Percentiles rank a stretch among this genome's conserved stretches.
Evolutionary conservation across 92 coral and sea anemone genomes (phyloP).

Genomic region (Phenganax subtilis): DNA sequence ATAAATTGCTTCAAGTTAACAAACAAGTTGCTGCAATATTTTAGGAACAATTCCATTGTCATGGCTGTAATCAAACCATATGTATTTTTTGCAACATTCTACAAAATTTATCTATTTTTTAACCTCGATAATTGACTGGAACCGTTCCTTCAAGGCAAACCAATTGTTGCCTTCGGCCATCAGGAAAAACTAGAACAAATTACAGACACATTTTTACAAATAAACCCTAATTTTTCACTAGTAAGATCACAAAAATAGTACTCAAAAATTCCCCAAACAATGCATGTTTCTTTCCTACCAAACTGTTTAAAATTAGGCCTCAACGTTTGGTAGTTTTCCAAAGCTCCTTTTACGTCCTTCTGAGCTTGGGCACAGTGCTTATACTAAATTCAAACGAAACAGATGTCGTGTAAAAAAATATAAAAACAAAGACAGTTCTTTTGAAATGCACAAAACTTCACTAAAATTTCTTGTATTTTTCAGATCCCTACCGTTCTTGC

Average conservation of each 20-base stretch:
- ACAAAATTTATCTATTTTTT: too few relatives aligned
- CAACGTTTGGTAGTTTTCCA: constrained; percentile 55
- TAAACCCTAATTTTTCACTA: not conserved
- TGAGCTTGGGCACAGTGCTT: constrained; percentile 52
- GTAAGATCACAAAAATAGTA: not conserved
- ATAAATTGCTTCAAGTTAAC: too few relatives aligned
- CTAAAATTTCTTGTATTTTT: not conserved
- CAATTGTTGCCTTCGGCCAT: constrained; percentile 63
- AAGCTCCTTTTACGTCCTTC: constrained; percentile 55
- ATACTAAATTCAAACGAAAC: constrained; percentile 47
- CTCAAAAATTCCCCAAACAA: not conserved
- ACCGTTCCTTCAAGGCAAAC: constrained; percentile 76
- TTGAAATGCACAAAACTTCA: not conserved
- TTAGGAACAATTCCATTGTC: too few relatives aligned
- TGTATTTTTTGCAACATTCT: too few relatives aligned
- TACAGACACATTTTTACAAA: not conserved
- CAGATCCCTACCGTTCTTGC: not conserved
- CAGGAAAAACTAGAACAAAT: constrained; percentile 53
- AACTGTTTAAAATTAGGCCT: constrained; percentile 59
- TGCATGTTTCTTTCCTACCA: constrained; percentile 54
- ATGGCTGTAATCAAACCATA: too few relatives aligned
- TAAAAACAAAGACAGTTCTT: not conserved
- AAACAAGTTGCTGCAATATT: too few relatives aligned
- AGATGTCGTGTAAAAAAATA: not conserved
- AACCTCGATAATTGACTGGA: constrained; percentile 71